Percentiles rank a stretch among this genome's conserved stretches.
These are phyloP conservation scores for Hofmannophila pseudospretella DNA, from an alignment of 2,888 invertebrate species.

Conservation along the genomic window DNA sequence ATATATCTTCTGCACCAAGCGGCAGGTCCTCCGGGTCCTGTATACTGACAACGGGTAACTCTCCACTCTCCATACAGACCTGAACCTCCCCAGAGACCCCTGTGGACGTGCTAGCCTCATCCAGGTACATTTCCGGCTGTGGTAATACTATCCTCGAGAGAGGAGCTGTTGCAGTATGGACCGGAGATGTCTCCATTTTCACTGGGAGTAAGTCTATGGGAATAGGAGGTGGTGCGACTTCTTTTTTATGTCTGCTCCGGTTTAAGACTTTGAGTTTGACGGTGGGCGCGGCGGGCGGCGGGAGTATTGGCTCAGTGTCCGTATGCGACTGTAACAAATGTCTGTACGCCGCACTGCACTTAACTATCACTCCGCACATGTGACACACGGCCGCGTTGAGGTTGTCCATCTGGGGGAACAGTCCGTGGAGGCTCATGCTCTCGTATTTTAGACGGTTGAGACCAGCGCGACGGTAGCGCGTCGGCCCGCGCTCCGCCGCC, in stretches of 20 bases:
- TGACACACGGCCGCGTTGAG: conserved; percentile 88
- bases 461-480: conserved; percentile 56
- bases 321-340: conserved; percentile 82
- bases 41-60: conserved; percentile 73
- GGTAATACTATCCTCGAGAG: conserved; percentile 61
- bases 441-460: conserved; percentile 73
- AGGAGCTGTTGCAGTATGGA: conserved; percentile 54
- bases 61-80: conserved; percentile 64
- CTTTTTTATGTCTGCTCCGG: conserved; percentile 63
- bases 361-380: conserved; percentile 85
- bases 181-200: conserved; percentile 56
- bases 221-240: conserved; percentile 48
- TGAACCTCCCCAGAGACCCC: conserved; percentile 58
- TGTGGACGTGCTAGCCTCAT: conserved; percentile 50
- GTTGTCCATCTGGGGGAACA: conserved; percentile 87
- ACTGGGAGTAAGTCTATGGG: conserved; percentile 51
- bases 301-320: conserved; percentile 55
- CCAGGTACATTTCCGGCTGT: conserved; percentile 56
- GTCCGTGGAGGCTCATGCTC: conserved; percentile 86
- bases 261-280: conserved; percentile 43
- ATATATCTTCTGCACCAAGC: conserved; percentile 71
- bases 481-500: conserved; percentile 30
- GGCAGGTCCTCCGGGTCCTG: conserved; percentile 70
- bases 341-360: conserved; percentile 86
- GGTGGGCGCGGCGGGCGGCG: conserved; percentile 62